These are phyloP conservation scores for Ancistrus triradiatus DNA, from an alignment of 2,113 vertebrate genomes.

Conservation along the genomic window DNA sequence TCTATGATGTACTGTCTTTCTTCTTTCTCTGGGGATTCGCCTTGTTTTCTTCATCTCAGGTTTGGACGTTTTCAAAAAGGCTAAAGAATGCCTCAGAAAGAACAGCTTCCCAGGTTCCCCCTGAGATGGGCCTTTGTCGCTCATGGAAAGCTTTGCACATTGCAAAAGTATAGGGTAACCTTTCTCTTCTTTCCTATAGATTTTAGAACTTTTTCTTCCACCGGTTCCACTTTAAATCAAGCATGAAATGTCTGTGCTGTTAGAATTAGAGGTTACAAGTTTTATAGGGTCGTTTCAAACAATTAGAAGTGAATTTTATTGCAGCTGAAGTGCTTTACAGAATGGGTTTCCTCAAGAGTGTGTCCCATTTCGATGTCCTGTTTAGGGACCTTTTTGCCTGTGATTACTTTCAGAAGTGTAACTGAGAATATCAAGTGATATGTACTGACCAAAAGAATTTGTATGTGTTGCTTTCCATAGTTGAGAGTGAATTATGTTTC, in stretches of 20 bases:
- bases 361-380: neutral
- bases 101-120: constrained; percentile 67
- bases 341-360: constrained; percentile 9
- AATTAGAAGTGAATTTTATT: too few species aligned
- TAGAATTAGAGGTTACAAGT: neutral
- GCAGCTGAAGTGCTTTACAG: too few species aligned
- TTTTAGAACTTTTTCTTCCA: constrained; percentile 37
- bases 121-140: constrained; percentile 50
- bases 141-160: constrained; percentile 42
- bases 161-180: constrained; percentile 52
- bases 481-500: neutral
- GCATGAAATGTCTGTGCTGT: too few species aligned
- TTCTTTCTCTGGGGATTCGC: constrained; percentile 52
- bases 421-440: too few species aligned
- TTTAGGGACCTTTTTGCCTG: constrained; percentile 4
- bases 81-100: constrained; percentile 61
- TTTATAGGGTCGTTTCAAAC: too few species aligned
- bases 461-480: too few species aligned
- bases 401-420: constrained; percentile 10
- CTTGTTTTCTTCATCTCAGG: constrained; percentile 59
- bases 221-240: neutral
- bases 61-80: constrained; percentile 59
- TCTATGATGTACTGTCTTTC: constrained; percentile 58
- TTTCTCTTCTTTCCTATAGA: constrained; percentile 67
- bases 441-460: too few species aligned